These are phyloP conservation scores for Himalopsyche japonica DNA, from an alignment of 2,888 invertebrate genomes.

Conservation along the genomic window DNA sequence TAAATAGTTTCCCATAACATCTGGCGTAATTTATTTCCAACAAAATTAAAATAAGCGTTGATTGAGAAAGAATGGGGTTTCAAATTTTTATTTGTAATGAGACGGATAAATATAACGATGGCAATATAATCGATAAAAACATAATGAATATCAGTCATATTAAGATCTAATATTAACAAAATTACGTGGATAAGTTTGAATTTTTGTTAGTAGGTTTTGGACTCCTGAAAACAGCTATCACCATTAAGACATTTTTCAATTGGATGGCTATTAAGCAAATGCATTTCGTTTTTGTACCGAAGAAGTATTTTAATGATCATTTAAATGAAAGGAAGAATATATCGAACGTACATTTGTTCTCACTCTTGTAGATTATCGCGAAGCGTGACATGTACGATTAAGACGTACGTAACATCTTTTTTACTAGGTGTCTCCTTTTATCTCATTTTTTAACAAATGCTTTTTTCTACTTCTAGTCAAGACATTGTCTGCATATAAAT, in stretches of 20 bases:
- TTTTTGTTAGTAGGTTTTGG: not conserved
- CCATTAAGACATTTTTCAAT: slow-evolving; percentile 34
- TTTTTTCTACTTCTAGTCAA: not conserved
- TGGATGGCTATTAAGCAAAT: slow-evolving; percentile 32
- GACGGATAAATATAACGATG: no score
- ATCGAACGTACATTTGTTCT: not conserved
- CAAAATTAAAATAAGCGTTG: no score
- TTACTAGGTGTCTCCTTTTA: not conserved
- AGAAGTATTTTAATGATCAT: slow-evolving; percentile 21
- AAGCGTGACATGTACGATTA: not conserved
- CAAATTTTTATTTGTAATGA: no score
- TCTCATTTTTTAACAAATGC: not conserved
- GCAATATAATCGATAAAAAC: no score
- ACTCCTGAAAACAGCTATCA: not conserved
- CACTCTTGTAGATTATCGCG: not conserved
- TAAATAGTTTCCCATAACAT: no score
- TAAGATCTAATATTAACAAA: no score
- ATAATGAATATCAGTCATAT: no score
- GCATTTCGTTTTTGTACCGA: slow-evolving; percentile 4
- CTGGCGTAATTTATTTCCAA: no score
- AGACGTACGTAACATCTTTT: not conserved
- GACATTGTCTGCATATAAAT: not conserved
- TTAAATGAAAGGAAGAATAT: slow-evolving; percentile 16
- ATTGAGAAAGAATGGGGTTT: no score
- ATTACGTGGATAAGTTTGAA: no score